Evolutionary conservation across 2,888 invertebrate species (phyloP), one percentile per base, ranked within the genome.

Genomic region (Zele albiditarsus): DNA sequence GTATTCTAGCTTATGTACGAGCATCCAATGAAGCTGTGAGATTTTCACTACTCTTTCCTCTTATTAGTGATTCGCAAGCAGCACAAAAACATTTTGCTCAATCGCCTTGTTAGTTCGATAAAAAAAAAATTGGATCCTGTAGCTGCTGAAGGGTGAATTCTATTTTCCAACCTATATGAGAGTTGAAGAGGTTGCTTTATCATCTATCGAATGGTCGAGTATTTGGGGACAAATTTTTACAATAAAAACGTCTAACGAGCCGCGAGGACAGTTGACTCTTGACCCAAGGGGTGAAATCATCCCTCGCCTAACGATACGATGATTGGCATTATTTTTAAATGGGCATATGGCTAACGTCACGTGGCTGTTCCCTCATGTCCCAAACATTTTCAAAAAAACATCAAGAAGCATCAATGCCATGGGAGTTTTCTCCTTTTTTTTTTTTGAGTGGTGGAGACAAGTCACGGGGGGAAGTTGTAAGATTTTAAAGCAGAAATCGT

Each of bases 271-370:
- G 75, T 75, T 65, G 71, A 75, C 78, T 74, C 76, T 75, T 68
- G 77, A 78, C 72, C 62, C 28, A 72, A 74, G 53, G 72, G 49
- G 75, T 74, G 76, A 60, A 73, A 74, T 74, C 71, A 69, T 77
- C 76, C 70, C 70, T 74, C 77, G 80, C 77, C 77, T 85, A 85
- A 85, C 84, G 83, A 82, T 71, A 76, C 77, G 33, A 70, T 68
- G 82, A 86, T 86, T 87, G 83, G 82, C 83, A 84, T 84, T 83
- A 87, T 86, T 87, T 86, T 79, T 78, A 70, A 78, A 77, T 78
- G 79, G 78, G 76, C 28, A 25, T 38, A 12, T 71, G 60, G 58
- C 57, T 31, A 28, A 33, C 14, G 38, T 38, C 28, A 58, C 23
- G 27, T 58, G 20, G 14, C 14, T 16, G 8, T 25, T 23, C 31